Conservation (phyloP, 2,797 vertebrate species). For the Acrocephalus scirpaceus region DNA sequence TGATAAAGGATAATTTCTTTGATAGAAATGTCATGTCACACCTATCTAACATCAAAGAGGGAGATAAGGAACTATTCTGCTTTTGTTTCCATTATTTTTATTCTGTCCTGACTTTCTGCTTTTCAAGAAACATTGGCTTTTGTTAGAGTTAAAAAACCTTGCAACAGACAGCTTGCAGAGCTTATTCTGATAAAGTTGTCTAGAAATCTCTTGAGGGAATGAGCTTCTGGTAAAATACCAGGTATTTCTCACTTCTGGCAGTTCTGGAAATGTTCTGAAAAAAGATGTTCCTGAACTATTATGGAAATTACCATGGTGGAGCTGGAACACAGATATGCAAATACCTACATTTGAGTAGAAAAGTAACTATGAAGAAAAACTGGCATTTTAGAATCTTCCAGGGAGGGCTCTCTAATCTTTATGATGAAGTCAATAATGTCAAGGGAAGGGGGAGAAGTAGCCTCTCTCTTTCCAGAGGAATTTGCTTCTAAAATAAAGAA, state of each 20-base stretch:
- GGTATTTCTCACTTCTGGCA: slow-evolving; percentile 35
- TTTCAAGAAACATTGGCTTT: not conserved
- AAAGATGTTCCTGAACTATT: not conserved
- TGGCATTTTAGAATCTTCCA: not conserved
- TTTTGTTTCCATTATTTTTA: not conserved
- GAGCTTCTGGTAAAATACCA: slow-evolving; percentile 32
- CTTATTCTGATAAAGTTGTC: not conserved
- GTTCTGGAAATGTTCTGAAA: slow-evolving; percentile 25
- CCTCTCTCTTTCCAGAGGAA: not conserved
- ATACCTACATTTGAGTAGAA: not conserved
- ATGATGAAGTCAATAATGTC: not conserved
- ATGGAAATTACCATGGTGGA: not conserved
- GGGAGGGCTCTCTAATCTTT: not conserved
- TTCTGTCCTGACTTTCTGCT: not conserved
- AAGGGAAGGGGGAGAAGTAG: not conserved
- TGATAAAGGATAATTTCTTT: slow-evolving; percentile 46
- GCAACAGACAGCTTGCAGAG: not conserved
- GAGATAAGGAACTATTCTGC: not conserved
- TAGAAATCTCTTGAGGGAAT: slow-evolving; percentile 6
- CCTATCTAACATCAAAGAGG: not conserved
- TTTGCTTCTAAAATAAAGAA: not conserved
- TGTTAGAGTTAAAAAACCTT: not conserved
- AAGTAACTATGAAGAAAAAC: not conserved
- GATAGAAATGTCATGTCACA: slow-evolving; percentile 32
- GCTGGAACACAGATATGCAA: not conserved